Base-by-base conservation (phyloP, 2,113 vertebrate genomes). In the Anser cygnoides region DNA sequence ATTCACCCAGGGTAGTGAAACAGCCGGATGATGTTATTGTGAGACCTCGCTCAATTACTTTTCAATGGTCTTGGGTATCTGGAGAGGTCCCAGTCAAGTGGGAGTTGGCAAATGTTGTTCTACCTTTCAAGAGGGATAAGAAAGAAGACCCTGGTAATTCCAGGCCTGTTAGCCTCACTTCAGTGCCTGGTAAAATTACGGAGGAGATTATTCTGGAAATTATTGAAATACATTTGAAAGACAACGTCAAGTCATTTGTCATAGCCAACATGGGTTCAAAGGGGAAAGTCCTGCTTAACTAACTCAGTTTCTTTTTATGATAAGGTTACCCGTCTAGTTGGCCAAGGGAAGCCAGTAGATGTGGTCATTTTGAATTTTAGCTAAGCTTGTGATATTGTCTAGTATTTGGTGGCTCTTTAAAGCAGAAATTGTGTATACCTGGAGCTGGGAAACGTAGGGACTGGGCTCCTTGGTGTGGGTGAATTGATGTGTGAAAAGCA, bases 401-500 rank as follows among this genome's bases (percentile, higher is more conserved):
- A 26, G 50, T 1, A 2, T 54, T 39, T n/a, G 44, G 22, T 72
- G 52, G 54, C 81, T 87, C 39, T 70, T 41, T 19, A 52, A 59
- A 31, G 37, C 76, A 71, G 67, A 50, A 62, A 67, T 15, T 2
- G 14, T 7, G 25, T 67, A 39, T 18, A 11, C 1, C 2, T 4
- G n/a, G 70, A 84, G 25, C 71, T 2, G 3, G 62, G 71, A 37
- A 58, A 28, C 2, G 1, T 35, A 25, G 37, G 22, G 52, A 28
- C 25, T 1, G 4, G 49, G 37, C 20, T 95, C 44, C 28, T 73
- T 0, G 0, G 29, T 1, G 3, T 21, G 16, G 66, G 28, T 2
- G 14, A 85, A 29, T 4, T 1, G 3, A 71, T 44, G 13, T 31
- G 46, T 44, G 66, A 83, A 94, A 86, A 39, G 39, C 57, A 89